Percentiles rank a stretch among this genome's conserved stretches.
Evolutionary conservation across 1,140 invertebrate genomes (phyloP).

Genomic region (Thalassaphorura encarpata): DNA sequence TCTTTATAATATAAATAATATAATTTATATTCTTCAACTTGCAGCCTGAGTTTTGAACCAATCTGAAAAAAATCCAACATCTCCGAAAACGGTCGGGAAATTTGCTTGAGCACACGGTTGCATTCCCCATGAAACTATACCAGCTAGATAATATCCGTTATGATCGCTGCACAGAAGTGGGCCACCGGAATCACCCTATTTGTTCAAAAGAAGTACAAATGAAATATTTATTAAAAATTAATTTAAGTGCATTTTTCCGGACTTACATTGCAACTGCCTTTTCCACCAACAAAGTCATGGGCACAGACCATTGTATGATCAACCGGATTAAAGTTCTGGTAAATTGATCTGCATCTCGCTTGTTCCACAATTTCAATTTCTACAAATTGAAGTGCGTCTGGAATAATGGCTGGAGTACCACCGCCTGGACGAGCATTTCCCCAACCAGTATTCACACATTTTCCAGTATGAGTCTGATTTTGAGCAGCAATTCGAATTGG

Average conservation of each 20-base stretch:
- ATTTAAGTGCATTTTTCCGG: too few species aligned
- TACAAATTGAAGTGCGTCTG: conserved; percentile 2
- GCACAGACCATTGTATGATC: conserved; percentile 7
- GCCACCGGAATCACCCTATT: conserved; percentile 23
- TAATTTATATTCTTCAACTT: too few species aligned
- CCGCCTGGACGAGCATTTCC: neutral
- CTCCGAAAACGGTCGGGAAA: neutral
- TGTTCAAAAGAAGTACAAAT: too few species aligned
- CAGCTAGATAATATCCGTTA: neutral
- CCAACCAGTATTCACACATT: conserved; percentile 5
- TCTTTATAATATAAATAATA: too few species aligned
- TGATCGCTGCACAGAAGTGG: neutral
- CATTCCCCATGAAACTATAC: neutral
- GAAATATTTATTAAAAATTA: too few species aligned
- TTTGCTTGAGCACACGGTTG: neutral
- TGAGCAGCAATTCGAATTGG: neutral
- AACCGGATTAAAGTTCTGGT: neutral
- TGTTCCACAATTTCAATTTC: neutral
- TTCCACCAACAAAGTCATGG: neutral
- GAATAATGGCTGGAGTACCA: neutral
- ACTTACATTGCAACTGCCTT: neutral
- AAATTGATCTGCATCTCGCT: neutral
- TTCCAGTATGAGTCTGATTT: neutral
- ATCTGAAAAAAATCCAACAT: neutral
- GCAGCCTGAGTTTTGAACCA: too few species aligned